phyloP scores from a whole-genome alignment of 2,113 vertebrate species.

The Phyllostomus discolor region DNA sequence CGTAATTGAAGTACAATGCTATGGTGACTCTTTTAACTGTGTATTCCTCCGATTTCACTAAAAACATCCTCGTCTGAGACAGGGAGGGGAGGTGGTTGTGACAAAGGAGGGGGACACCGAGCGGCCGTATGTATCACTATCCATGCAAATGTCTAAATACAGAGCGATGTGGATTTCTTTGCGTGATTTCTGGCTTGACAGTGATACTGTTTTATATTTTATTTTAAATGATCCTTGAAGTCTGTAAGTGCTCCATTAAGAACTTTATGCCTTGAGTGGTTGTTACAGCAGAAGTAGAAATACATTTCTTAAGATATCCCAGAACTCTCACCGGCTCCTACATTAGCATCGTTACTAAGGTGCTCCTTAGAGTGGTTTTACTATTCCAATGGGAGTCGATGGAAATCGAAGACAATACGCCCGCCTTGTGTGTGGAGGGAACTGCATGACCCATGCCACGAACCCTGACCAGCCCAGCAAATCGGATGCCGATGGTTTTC shows the following conservation, averaged over 20 bases:
- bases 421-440: slow-evolving; percentile 64
- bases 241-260: slow-evolving; percentile 61
- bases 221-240: slow-evolving; percentile 69
- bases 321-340: slow-evolving; percentile 62
- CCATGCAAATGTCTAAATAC: slow-evolving; percentile 15
- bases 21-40: neutral
- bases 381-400: slow-evolving; percentile 52
- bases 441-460: slow-evolving; percentile 57
- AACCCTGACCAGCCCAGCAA: slow-evolving; percentile 52
- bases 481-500: slow-evolving; percentile 70
- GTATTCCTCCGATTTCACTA: neutral
- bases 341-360: slow-evolving; percentile 56
- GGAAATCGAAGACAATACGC: slow-evolving; percentile 69
- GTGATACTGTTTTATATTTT: slow-evolving; percentile 45
- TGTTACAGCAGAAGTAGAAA: slow-evolving; percentile 60
- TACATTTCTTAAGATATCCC: slow-evolving; percentile 45
- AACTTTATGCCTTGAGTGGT: slow-evolving; percentile 38
- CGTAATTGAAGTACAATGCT: slow-evolving; percentile 30
- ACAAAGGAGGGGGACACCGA: neutral
- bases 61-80: neutral
- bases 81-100: neutral
- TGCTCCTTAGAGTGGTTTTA: slow-evolving; percentile 68
- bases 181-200: slow-evolving; percentile 12
- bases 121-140: too few species aligned
- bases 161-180: neutral